Conservation (phyloP, 2,797 vertebrate genomes). For the Phoxinus dragarum region DNA sequence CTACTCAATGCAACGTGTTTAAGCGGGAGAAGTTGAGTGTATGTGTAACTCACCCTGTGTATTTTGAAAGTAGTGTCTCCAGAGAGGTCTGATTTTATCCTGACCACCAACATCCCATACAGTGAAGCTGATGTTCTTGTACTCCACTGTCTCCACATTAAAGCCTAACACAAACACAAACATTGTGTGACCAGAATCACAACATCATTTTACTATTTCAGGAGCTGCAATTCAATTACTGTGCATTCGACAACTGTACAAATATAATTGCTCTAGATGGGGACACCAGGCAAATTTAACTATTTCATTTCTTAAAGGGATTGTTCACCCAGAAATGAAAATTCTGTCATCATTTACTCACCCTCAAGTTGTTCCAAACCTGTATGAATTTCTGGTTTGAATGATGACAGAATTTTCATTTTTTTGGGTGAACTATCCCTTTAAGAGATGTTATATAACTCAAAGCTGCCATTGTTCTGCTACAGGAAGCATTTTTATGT, state of each 20-base stretch:
- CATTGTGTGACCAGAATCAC: background rate
- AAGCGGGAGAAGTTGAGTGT: background rate
- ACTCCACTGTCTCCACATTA: constrained; percentile 84
- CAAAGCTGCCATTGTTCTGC: background rate
- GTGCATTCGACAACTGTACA: background rate
- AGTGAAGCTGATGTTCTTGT: constrained; percentile 86
- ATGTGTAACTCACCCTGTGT: constrained; percentile 58
- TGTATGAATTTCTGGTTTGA: too few relatives aligned
- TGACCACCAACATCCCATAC: constrained; percentile 87
- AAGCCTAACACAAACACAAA: constrained; percentile 72
- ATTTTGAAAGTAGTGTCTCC: constrained; percentile 77
- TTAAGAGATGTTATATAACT: too few relatives aligned
- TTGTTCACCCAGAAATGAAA: too few relatives aligned
- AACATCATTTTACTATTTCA: background rate
- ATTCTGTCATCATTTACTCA: too few relatives aligned
- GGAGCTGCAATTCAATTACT: background rate
- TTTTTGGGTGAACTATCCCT: too few relatives aligned
- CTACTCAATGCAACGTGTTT: background rate
- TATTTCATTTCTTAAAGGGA: background rate
- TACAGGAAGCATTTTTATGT: background rate
- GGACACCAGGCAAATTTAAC: background rate
- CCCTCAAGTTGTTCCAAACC: too few relatives aligned
- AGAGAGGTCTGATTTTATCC: constrained; percentile 82
- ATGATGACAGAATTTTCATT: too few relatives aligned
- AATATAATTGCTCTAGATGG: background rate